Percentiles rank a stretch among this genome's conserved stretches.
These are phyloP conservation scores for Gallirallus australis DNA, from an alignment of 2,797 vertebrate species.

Conservation along the genomic window DNA sequence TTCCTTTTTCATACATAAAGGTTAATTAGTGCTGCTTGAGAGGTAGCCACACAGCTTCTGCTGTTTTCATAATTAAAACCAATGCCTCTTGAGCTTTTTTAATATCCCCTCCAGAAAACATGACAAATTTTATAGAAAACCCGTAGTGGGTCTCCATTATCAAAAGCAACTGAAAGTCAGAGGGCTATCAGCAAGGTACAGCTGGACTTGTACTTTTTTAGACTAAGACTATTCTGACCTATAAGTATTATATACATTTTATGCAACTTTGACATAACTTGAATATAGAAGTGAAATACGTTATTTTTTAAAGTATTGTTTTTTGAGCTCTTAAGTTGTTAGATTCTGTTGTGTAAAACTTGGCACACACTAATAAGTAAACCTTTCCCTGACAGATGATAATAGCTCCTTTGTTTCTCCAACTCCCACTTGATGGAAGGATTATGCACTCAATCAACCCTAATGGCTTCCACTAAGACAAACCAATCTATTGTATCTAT, in stretches of 20 bases:
- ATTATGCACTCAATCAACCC: not conserved
- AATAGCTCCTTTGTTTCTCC: constrained; percentile 27
- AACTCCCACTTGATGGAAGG: not conserved
- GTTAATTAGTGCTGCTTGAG: not conserved
- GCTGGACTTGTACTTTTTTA: not conserved
- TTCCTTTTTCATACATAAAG: not conserved
- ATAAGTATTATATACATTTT: not conserved
- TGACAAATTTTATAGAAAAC: not conserved
- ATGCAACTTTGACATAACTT: not conserved
- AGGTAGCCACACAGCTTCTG: not conserved
- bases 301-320: too few species aligned
- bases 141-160: not conserved
- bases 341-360: not conserved
- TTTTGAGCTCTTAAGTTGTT: not conserved
- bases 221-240: not conserved
- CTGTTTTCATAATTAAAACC: not conserved
- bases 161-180: not conserved
- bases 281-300: not conserved
- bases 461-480: constrained; percentile 9
- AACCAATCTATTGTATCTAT: not conserved
- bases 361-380: not conserved
- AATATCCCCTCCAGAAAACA: not conserved
- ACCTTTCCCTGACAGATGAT: not conserved
- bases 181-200: not conserved
- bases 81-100: not conserved